Evolutionary conservation across 2,113 vertebrate genomes (phyloP).

Genomic region (Corynorhinus townsendii): DNA sequence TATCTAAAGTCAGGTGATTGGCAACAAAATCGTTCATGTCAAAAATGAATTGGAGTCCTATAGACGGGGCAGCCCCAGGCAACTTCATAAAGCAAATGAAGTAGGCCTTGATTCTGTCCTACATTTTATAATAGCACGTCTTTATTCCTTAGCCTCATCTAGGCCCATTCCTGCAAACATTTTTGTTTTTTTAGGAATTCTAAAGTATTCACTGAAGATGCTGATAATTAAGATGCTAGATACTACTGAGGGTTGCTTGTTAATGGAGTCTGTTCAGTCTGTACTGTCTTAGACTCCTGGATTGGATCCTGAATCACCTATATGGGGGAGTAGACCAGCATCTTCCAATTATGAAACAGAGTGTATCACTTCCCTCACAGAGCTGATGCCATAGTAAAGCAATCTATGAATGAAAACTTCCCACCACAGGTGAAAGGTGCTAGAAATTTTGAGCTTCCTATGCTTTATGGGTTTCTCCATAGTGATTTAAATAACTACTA

Average conservation of each 20-base stretch:
- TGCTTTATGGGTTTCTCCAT: not conserved
- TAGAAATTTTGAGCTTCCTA: not conserved
- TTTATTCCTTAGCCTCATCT: not conserved
- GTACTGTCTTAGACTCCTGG: not conserved
- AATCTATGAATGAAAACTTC: not conserved
- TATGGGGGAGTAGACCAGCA: accelerated
- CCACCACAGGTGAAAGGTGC: not conserved
- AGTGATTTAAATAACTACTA: not conserved
- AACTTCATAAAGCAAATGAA: not conserved
- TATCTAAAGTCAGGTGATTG: not conserved
- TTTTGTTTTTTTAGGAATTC: not conserved
- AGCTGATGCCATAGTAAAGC: not conserved
- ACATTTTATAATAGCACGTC: not conserved
- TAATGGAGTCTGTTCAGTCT: not conserved
- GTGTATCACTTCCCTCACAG: not conserved
- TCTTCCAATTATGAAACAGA: not conserved
- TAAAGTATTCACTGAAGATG: not conserved
- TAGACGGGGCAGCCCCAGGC: not conserved
- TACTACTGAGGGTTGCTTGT: not conserved
- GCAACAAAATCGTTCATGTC: not conserved
- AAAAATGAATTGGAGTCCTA: not conserved
- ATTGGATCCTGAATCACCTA: not conserved
- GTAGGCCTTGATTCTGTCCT: not conserved
- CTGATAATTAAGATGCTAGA: not conserved
- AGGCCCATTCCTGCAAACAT: not conserved